Percentiles rank a stretch among this genome's conserved stretches.
Conservation (phyloP, 2,113 vertebrate species). For the Eulemur macaco region DNA sequence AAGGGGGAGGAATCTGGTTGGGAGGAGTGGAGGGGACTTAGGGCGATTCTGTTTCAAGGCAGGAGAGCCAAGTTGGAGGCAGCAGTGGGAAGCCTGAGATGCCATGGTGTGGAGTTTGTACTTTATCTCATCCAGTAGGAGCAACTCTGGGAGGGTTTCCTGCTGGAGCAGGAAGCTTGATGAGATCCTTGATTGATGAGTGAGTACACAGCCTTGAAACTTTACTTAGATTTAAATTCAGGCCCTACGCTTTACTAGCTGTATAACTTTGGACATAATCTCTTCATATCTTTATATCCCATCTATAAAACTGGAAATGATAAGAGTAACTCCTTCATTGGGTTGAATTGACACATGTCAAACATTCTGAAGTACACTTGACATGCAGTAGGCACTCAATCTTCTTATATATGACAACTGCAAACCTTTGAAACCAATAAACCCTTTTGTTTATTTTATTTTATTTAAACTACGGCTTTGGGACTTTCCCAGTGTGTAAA, state of each 20-base stretch:
- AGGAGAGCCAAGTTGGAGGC: neutral
- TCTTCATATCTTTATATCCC: neutral
- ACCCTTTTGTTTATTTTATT: constrained; percentile 2
- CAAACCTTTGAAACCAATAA: constrained; percentile 20
- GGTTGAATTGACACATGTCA: neutral
- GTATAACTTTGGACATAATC: neutral
- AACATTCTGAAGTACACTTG: neutral
- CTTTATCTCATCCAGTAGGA: neutral
- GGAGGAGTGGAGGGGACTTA: neutral
- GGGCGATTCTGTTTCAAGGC: neutral
- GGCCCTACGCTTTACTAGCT: neutral
- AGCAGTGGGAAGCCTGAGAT: neutral
- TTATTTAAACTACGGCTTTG: neutral
- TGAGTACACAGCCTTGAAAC: neutral
- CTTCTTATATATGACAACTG: neutral
- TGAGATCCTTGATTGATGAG: neutral
- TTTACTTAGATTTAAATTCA: neutral
- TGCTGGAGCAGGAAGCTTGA: neutral
- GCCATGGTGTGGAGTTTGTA: neutral
- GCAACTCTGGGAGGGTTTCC: neutral
- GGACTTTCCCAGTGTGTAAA: neutral
- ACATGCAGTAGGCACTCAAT: neutral
- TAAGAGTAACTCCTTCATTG: neutral
- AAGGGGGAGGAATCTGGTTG: neutral
- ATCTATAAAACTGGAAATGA: neutral